These are phyloP conservation scores for Formica selysi DNA, from an alignment of 1,140 invertebrate genomes.

Conservation along the genomic window DNA sequence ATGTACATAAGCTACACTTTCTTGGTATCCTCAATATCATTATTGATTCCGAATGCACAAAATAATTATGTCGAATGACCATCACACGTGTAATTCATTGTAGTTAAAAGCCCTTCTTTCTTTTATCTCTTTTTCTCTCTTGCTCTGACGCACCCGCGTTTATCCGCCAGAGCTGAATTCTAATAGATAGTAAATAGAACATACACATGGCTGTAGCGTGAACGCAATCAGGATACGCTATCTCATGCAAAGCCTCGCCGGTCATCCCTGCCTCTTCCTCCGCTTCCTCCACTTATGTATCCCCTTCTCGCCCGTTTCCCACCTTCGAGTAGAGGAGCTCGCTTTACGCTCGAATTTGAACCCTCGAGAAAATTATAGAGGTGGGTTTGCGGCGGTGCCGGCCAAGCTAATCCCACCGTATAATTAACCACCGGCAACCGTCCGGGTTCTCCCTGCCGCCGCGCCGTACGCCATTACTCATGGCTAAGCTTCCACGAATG, in stretches of 20 bases:
- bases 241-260: slow-evolving; percentile 67
- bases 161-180: slow-evolving; percentile 37
- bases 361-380: slow-evolving; percentile 84
- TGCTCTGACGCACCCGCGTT: background rate
- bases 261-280: slow-evolving; percentile 26
- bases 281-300: background rate
- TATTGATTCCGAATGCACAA: slow-evolving; percentile 36
- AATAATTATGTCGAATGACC: slow-evolving; percentile 33
- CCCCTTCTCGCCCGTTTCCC: background rate
- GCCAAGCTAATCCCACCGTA: slow-evolving; percentile 83
- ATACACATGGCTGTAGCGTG: slow-evolving; percentile 49
- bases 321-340: slow-evolving; percentile 62
- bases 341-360: slow-evolving; percentile 83
- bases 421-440: slow-evolving; percentile 83
- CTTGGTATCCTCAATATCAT: slow-evolving; percentile 2
- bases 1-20: background rate
- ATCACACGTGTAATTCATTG: background rate
- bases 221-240: slow-evolving; percentile 72
- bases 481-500: slow-evolving; percentile 79
- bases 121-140: background rate
- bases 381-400: slow-evolving; percentile 79
- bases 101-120: background rate
- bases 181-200: slow-evolving; percentile 66
- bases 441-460: slow-evolving; percentile 70
- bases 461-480: slow-evolving; percentile 77